These are phyloP conservation scores for Fulmarus glacialis DNA, from an alignment of 2,113 vertebrate species.

Conservation along the genomic window DNA sequence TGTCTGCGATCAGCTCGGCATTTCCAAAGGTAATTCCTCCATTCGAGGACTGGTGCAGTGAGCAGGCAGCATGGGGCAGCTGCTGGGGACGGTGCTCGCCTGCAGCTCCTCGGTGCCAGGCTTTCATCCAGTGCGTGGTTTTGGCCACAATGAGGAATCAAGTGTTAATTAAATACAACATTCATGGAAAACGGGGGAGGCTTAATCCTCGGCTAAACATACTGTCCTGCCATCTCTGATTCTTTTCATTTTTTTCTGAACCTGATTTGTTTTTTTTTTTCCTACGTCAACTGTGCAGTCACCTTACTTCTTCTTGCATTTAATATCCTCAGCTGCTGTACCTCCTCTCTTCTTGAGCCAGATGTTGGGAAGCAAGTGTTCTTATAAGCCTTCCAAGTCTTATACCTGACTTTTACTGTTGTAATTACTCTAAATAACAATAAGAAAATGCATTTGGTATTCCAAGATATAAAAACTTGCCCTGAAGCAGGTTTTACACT, in stretches of 20 bases:
- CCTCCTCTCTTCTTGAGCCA: neutral
- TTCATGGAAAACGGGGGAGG: neutral
- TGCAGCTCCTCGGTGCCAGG: neutral
- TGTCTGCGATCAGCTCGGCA: neutral
- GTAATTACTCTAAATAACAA: neutral
- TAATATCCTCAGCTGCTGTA: neutral
- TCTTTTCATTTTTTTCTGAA: neutral
- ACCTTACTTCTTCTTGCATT: neutral
- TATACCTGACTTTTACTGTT: neutral
- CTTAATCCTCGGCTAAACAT: neutral
- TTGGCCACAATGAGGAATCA: neutral
- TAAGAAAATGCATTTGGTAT: neutral
- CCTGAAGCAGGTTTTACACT: neutral
- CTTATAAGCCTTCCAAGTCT: neutral
- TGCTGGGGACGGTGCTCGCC: fast-evolving
- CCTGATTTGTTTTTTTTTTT: neutral
- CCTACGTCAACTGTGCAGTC: neutral
- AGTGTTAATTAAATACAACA: neutral
- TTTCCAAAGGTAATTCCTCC: neutral
- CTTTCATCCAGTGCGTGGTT: neutral
- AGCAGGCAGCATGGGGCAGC: neutral
- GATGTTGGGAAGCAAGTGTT: neutral
- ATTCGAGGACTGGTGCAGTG: neutral
- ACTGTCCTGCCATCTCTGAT: neutral
- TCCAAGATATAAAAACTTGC: neutral